phyloP scores from a whole-genome alignment of 2,888 invertebrate genomes.

The Cacoxenus indagator region DNA sequence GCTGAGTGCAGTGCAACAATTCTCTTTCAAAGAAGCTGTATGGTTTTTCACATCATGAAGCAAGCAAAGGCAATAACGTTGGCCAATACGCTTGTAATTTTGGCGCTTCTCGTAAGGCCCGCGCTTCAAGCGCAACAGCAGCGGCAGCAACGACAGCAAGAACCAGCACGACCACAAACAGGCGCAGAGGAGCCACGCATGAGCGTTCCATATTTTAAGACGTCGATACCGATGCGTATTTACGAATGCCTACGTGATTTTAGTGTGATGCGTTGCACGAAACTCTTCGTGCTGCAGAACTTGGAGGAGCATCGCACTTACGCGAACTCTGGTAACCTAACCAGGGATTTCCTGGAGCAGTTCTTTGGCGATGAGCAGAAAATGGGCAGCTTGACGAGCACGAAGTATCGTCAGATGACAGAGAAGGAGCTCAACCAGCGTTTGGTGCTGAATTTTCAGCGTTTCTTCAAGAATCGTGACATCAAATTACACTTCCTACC shows the following conservation, averaged over 20 bases:
- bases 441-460: slow-evolving; percentile 72
- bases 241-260: slow-evolving; percentile 67
- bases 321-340: slow-evolving; percentile 59
- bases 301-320: slow-evolving; percentile 66
- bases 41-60: not conserved
- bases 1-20: too few species aligned
- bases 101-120: slow-evolving; percentile 28
- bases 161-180: too few species aligned
- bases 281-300: slow-evolving; percentile 74
- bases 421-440: slow-evolving; percentile 73
- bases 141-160: slow-evolving; percentile 7
- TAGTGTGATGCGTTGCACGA: slow-evolving; percentile 73
- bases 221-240: slow-evolving; percentile 67
- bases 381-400: slow-evolving; percentile 63
- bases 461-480: slow-evolving; percentile 72
- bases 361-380: slow-evolving; percentile 62
- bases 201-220: slow-evolving; percentile 65
- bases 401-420: slow-evolving; percentile 72
- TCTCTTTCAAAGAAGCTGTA: too few species aligned
- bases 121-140: slow-evolving; percentile 42
- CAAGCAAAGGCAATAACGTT: slow-evolving; percentile 20
- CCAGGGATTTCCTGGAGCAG: slow-evolving; percentile 67
- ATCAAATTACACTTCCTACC: slow-evolving; percentile 73
- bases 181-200: slow-evolving; percentile 25
- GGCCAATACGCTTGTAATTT: slow-evolving; percentile 30